Evolutionary conservation across 2,113 vertebrate genomes (phyloP).

Genomic region (Vidua chalybeata): DNA sequence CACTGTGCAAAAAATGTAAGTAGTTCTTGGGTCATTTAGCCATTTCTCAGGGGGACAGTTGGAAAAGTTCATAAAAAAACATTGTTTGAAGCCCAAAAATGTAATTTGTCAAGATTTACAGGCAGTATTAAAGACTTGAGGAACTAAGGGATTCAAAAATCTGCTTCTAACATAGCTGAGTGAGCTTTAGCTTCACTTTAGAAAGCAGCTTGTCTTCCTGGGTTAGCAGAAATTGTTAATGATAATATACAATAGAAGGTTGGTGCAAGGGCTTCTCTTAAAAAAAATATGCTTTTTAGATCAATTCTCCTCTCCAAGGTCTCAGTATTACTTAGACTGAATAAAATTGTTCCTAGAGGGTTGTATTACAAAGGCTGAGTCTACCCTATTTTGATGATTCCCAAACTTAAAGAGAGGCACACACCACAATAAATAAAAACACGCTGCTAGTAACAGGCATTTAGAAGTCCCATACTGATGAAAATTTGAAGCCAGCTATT

Average conservation of each 20-base stretch:
- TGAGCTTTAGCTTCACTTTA: constrained; percentile 37
- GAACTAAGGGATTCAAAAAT: constrained; percentile 64
- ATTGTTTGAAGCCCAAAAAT: constrained; percentile 55
- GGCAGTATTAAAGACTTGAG: constrained; percentile 58
- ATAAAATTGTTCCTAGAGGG: constrained; percentile 66
- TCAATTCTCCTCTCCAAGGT: constrained; percentile 54
- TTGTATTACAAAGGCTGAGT: constrained; percentile 57
- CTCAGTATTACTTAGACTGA: constrained; percentile 53
- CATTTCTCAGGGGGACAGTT: constrained; percentile 57
- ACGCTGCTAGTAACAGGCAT: neutral
- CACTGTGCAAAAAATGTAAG: constrained; percentile 44
- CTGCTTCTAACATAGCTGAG: constrained; percentile 42
- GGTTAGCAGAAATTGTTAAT: constrained; percentile 66
- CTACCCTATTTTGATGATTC: constrained; percentile 62
- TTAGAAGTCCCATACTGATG: constrained; percentile 51
- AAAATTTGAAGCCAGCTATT: constrained; percentile 23
- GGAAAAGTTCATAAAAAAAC: constrained; percentile 64
- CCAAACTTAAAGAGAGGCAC: constrained; percentile 50
- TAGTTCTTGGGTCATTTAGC: constrained; percentile 52
- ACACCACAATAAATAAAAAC: constrained; percentile 61
- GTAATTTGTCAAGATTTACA: constrained; percentile 59
- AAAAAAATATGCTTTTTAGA: constrained; percentile 60
- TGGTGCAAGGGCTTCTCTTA: constrained; percentile 35
- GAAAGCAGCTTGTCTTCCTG: constrained; percentile 28
- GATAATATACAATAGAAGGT: constrained; percentile 35